Evolutionary conservation across 2,113 vertebrate genomes (phyloP).

Genomic region (Glareola pratincola): DNA sequence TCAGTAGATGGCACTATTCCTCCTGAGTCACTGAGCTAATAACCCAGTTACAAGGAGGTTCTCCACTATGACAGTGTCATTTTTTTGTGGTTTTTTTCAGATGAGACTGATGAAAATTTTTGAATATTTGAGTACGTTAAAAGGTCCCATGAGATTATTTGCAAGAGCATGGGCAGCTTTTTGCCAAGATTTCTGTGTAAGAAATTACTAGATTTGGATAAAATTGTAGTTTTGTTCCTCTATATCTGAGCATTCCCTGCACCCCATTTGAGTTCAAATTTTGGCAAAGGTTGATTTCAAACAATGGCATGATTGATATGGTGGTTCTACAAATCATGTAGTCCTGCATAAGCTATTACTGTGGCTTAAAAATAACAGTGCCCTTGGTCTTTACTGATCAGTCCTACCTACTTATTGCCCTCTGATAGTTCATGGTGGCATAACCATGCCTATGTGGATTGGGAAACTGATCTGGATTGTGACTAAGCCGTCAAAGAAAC

Average conservation of each 20-base stretch:
- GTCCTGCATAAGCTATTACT: not conserved
- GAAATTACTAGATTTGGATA: not conserved
- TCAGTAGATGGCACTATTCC: constrained; percentile 61
- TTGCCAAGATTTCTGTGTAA: not conserved
- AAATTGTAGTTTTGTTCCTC: not conserved
- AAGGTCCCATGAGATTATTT: not conserved
- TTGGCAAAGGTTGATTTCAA: not conserved
- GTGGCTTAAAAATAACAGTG: not conserved
- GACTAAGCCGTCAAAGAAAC: not conserved
- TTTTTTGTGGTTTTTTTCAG: not conserved
- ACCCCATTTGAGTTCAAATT: not conserved
- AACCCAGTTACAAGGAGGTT: not conserved
- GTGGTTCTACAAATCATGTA: not conserved
- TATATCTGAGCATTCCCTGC: not conserved
- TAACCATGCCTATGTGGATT: not conserved
- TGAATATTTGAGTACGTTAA: not conserved
- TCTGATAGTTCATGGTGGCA: not conserved
- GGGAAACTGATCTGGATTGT: not conserved
- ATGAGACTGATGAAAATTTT: not conserved
- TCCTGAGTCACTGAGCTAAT: not conserved
- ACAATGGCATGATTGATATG: not conserved
- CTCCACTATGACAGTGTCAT: not conserved
- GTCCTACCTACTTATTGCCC: not conserved
- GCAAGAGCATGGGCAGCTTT: not conserved
- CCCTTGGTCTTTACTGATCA: not conserved